Percentiles rank a stretch among this genome's conserved stretches.
Conservation (phyloP, 2,888 invertebrate species). For the Diaperis boleti region DNA sequence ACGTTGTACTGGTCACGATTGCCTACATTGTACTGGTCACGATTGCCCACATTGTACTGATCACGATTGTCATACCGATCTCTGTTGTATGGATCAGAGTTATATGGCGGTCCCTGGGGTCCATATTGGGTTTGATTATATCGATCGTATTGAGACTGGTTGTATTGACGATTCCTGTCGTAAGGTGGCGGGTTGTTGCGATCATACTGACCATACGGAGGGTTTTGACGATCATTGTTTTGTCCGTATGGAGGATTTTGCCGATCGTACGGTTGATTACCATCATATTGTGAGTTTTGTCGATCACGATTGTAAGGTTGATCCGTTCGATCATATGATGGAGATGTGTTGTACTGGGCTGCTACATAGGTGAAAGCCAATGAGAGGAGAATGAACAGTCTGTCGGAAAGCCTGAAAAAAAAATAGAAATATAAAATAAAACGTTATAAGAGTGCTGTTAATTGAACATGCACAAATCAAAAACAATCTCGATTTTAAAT, state of each 20-base stretch:
- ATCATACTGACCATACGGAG: slow-evolving; percentile 19
- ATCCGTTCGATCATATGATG: slow-evolving; percentile 14
- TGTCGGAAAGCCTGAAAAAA: slow-evolving; percentile 13
- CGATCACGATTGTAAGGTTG: slow-evolving; percentile 23
- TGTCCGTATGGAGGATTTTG: slow-evolving; percentile 20
- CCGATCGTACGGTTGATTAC: not conserved
- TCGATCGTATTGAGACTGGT: slow-evolving; percentile 21
- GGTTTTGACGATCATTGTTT: slow-evolving; percentile 20
- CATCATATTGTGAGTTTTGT: slow-evolving; percentile 12
- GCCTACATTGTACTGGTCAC: slow-evolving; percentile 18
- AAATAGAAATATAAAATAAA: no score
- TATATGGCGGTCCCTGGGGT: slow-evolving; percentile 17
- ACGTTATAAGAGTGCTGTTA: no score
- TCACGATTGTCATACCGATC: slow-evolving; percentile 45
- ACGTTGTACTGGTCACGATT: slow-evolving; percentile 25
- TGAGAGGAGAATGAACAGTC: not conserved
- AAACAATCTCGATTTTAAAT: no score
- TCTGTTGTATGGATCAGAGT: slow-evolving; percentile 44
- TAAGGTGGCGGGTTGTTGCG: slow-evolving; percentile 10
- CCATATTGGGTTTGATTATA: slow-evolving; percentile 19
- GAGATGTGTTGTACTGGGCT: slow-evolving; percentile 17
- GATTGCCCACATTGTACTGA: slow-evolving; percentile 34
- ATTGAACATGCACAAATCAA: no score
- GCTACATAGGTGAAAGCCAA: not conserved
- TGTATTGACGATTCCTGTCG: slow-evolving; percentile 4